Evolutionary conservation across 2,888 invertebrate species (phyloP), one percentile per base, ranked within the genome.

Genomic region (Lithosia quadra): DNA sequence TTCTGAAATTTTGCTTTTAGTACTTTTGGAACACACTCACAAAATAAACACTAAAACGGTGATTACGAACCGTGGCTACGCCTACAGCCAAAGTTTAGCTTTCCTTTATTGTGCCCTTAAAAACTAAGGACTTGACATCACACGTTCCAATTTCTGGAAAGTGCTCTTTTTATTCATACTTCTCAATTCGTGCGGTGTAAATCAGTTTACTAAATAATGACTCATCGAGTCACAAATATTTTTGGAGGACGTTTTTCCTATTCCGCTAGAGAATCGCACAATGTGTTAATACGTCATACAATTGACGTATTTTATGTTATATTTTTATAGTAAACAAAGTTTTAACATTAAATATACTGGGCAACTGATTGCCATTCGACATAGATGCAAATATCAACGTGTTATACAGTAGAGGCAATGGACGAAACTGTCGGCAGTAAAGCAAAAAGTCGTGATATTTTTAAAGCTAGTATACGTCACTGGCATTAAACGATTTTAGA

Each of bases 381-480:
- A 58, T 34, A 67, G 9, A 22, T 56, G 39, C 43, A 53, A 69
- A 59, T 63, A 60, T 57, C 49, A 70, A 56, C 53, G 57, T 67
- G 62, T 76, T 59, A 11, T n/a, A 63, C 36, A 58, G 34, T 61
- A 67, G 21, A 57, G 58, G 58, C 73, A 68, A 62, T 65, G 57
- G 58, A 65, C 57, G 63, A 63, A 76, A 36, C 63, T 61, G 43
- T 68, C 63, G 58, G 55, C 73, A 60, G 63, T 73, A 68, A 73
- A 67, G 57, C 69, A 66, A 75, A 75, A 80, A 77, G 73, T 80
- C 69, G 77, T 76, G 82, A 85, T 86, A 88, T 87, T 85, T 87
- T 87, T 84, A 86, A 82, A 81, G 75, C 77, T 62, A 83, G 71
- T 80, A 77, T 80, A 82, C 86, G 81, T 85, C 81, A 83, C 81